Base-by-base conservation (phyloP, 2,113 vertebrate species). In the Silurus glanis region DNA sequence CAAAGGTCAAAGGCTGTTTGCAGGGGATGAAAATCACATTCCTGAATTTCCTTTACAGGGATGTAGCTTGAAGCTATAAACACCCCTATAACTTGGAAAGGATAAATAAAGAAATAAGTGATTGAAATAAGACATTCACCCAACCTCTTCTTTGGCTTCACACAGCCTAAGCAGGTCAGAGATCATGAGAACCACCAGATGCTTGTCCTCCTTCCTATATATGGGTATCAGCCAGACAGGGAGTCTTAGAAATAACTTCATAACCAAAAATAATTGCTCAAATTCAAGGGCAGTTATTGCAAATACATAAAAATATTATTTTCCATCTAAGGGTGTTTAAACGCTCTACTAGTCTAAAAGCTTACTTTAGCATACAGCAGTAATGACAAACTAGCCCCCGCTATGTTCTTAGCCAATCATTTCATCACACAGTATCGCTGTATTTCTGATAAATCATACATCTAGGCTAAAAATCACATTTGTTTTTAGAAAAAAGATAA, bases 141-240 rank as follows among this genome's bases (percentile, higher is more conserved):
- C 74, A 86, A 86, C 23, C 71, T 85, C 80, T 81, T 66, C 45
- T 79, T 86, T 66, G 83, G 51, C 55, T 88, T 88, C 23, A 88
- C 79, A 79, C 64, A 85, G 79, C 85, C 10, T 75, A 85, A 74
- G 55, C 51, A 76, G 83, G 78, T 82, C 80, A 90, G 87, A 93
- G 92, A 92, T 93, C 93, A 93, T 95, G 94, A 93, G 94, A 94
- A 95, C 90, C 81, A 53, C 74, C 17, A 69, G 37, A 61, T 61
- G 69, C 37, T 61, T 59, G 82, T 81, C 81, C 80, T 86, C 59
- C 64, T 80, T 67, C 75, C 82, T 58, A 72, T 83, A 83, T 85
- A 84, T 83, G 59, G 28, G 71, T 62, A 69, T 61, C 51, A 64
- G 25, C 45, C 58, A 61, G 66, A 85, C 83, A 82, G 21, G 66